A percentile compares a stretch with the other conserved stretches of the same genome.
Conservation (phyloP, 2,888 invertebrate species). For the Mechanitis messenoides region DNA sequence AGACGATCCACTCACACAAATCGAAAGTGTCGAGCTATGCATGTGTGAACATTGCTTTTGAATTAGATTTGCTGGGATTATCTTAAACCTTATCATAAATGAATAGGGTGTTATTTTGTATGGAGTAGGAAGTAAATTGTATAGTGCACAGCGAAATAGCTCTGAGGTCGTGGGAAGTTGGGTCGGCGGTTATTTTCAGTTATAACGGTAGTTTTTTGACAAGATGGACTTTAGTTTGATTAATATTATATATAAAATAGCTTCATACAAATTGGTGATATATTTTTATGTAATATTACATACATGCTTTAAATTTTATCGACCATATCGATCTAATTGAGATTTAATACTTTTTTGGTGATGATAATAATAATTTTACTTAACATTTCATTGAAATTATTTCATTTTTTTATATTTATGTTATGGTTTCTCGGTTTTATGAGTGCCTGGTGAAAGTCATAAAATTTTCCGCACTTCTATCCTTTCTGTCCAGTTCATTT, state of each 20-base stretch:
- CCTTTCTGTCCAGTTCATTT: background rate
- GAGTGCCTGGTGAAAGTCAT: too few species aligned
- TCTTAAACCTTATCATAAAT: constrained; percentile 38
- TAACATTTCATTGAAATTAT: too few species aligned
- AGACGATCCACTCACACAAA: constrained; percentile 46
- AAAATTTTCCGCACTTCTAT: too few species aligned
- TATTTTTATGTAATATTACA: too few species aligned
- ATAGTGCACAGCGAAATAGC: constrained; percentile 68
- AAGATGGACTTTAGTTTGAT: constrained; percentile 38
- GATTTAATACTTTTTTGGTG: too few species aligned
- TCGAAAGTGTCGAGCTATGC: constrained; percentile 50
- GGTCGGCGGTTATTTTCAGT: constrained; percentile 56
- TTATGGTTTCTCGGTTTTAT: too few species aligned
- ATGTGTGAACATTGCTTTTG: constrained; percentile 64
- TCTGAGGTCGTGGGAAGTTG: constrained; percentile 71
- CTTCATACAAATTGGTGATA: too few species aligned
- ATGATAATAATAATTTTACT: too few species aligned
- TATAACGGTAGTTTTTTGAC: constrained; percentile 68
- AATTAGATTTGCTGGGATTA: constrained; percentile 51
- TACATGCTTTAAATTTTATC: too few species aligned
- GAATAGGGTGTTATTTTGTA: constrained; percentile 40
- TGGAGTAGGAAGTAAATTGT: constrained; percentile 70
- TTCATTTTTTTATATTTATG: too few species aligned
- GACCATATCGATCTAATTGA: too few species aligned
- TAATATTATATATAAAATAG: background rate